Base-by-base conservation (phyloP, 2,797 vertebrate species). In the Leucoraja ocellata region DNA sequence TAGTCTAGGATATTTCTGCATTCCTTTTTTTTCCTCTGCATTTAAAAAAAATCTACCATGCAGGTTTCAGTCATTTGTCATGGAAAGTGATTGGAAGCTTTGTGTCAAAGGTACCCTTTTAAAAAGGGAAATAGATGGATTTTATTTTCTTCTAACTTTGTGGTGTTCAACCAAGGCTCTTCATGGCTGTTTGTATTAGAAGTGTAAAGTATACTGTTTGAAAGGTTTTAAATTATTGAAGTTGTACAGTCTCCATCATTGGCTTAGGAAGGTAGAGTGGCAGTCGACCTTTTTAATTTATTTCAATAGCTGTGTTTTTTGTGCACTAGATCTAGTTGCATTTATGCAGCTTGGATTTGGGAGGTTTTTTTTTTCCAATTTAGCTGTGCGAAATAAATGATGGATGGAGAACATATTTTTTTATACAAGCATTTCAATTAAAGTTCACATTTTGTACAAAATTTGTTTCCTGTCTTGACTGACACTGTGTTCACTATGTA, bases 401-500 rank as follows among this genome's bases (percentile, higher is more conserved):
- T 96, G 96, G 98, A 97, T 97, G 97, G 96, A 98, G 97, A 98
- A 97, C 97, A 96, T 98, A 98, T 99, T 98, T 99, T 97, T 99
- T 98, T 97, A 99, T 98, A 98, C 97, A 97, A 97, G 97, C 97
- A 96, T 98, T 98, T 98, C 96, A 98, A 99, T 99, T 98, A 99
- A 98, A 99, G 95, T 95, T 96, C 96, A 96, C 96, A 90, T 97
- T 98, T 98, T 97, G 97, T 98, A 98, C 96, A 96, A 96, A 97
- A 96, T 28, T 94, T 36, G 39, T 94, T 94, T 95, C 94, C 95
- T 94, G 81, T 92, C 90, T 18, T 91, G 63, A 39, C 9, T 73
- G 74, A 46, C 58, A 92, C 39, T 32, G 68, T 46, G 18, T 23
- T 18, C 4, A n/a, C 10, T 32, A 78, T 1, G 16, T 54, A 46